Conservation (phyloP, 2,888 invertebrate genomes). For the Agrotis ipsilon region DNA sequence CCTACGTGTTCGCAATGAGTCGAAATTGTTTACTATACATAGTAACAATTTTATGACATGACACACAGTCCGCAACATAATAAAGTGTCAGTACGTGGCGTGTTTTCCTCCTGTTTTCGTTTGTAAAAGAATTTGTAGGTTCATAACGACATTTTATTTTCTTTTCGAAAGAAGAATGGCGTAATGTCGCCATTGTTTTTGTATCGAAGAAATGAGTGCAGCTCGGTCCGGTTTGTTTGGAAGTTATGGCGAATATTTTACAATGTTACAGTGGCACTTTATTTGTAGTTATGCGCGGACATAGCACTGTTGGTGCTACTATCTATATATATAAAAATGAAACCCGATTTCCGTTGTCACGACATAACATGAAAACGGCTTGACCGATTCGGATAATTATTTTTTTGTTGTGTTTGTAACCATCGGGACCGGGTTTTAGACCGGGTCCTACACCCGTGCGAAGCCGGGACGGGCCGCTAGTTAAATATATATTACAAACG, state of each 20-base stretch:
- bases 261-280: slow-evolving; percentile 46
- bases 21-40: slow-evolving; percentile 38
- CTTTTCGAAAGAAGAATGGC: slow-evolving; percentile 63
- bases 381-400: too few relatives aligned
- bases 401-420: too few relatives aligned
- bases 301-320: slow-evolving; percentile 26
- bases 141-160: slow-evolving; percentile 64
- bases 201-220: slow-evolving; percentile 68
- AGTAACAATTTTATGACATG: slow-evolving; percentile 53
- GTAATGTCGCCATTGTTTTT: slow-evolving; percentile 71
- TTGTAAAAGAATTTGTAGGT: slow-evolving; percentile 69
- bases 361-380: too few relatives aligned
- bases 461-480: too few relatives aligned
- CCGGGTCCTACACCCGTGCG: too few relatives aligned
- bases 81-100: slow-evolving; percentile 66
- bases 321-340: too few relatives aligned
- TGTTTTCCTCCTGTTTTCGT: slow-evolving; percentile 63
- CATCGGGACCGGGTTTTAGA: too few relatives aligned
- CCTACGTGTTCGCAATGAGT: slow-evolving; percentile 29
- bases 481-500: slow-evolving; percentile 34
- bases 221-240: slow-evolving; percentile 52
- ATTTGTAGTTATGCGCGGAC: slow-evolving; percentile 43
- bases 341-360: too few relatives aligned
- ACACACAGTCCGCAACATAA: slow-evolving; percentile 63
- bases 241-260: slow-evolving; percentile 68